Evolutionary conservation across 2,888 invertebrate genomes (phyloP).

Genomic region (Pandemis cinnamomeana): DNA sequence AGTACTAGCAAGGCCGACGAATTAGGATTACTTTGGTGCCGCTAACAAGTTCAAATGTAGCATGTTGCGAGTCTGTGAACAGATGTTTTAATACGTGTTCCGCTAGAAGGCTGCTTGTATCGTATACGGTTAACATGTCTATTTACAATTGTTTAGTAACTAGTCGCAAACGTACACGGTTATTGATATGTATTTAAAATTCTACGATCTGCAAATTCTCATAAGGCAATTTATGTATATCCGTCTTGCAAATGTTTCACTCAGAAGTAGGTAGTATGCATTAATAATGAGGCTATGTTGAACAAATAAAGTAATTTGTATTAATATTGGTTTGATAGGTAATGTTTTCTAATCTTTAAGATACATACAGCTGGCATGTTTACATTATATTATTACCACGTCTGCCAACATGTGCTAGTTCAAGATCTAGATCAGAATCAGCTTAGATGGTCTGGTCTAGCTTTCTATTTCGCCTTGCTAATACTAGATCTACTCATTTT

Average conservation of each 20-base stretch:
- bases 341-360: constrained; percentile 3
- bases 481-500: constrained; percentile 31
- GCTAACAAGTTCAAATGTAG: neutral
- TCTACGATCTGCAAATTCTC: neutral
- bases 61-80: neutral
- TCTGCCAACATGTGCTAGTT: neutral
- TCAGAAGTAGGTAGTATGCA: too few relatives aligned
- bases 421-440: constrained; percentile 27
- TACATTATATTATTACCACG: constrained; percentile 1
- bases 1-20: constrained; percentile 3
- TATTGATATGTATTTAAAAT: neutral
- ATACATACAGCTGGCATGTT: neutral
- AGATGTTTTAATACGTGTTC: constrained; percentile 3
- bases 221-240: neutral
- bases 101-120: neutral
- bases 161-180: neutral
- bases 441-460: constrained; percentile 24
- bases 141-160: neutral
- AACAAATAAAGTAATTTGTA: neutral
- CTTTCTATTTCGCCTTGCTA: constrained; percentile 30
- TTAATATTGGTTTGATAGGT: neutral
- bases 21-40: neutral
- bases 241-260: neutral
- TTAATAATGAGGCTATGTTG: neutral
- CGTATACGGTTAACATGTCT: neutral